A percentile compares a stretch with the other conserved stretches of the same genome.
Conservation (phyloP, 2,797 vertebrate species). For the Oreochromis grahami region DNA sequence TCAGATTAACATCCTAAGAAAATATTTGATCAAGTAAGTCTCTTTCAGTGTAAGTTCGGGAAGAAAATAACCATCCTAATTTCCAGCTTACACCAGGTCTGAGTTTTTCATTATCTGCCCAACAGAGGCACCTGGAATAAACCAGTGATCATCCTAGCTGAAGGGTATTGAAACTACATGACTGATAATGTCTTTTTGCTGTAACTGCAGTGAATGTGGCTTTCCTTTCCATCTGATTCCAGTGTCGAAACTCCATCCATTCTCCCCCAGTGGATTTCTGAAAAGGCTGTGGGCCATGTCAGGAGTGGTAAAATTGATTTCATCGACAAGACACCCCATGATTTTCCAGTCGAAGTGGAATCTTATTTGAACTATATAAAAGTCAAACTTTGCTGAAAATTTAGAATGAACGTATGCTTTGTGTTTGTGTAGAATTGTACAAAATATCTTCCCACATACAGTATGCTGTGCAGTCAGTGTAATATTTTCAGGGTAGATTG, state of each 20-base stretch:
- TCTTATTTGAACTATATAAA: background rate
- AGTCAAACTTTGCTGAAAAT: background rate
- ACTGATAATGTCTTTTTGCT: background rate
- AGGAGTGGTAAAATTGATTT: background rate
- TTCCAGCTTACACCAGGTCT: background rate
- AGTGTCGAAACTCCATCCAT: background rate
- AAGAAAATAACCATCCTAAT: background rate
- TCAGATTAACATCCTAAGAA: background rate
- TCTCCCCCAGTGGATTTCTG: background rate
- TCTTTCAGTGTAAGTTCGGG: background rate
- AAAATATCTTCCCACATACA: background rate
- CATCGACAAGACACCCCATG: background rate
- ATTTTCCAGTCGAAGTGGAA: background rate
- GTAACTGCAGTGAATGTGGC: background rate
- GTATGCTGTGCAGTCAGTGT: background rate
- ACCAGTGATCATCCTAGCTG: background rate
- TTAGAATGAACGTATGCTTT: background rate
- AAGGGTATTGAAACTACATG: constrained; percentile 1
- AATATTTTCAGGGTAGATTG: background rate
- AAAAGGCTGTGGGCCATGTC: background rate
- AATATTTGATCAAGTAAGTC: background rate
- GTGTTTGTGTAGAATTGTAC: background rate
- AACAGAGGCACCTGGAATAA: background rate
- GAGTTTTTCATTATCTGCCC: background rate
- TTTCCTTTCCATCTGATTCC: background rate